Percentiles rank a stretch among this genome's conserved stretches.
phyloP scores from a whole-genome alignment of 2,797 vertebrate genomes.

The Ataeniobius toweri region DNA sequence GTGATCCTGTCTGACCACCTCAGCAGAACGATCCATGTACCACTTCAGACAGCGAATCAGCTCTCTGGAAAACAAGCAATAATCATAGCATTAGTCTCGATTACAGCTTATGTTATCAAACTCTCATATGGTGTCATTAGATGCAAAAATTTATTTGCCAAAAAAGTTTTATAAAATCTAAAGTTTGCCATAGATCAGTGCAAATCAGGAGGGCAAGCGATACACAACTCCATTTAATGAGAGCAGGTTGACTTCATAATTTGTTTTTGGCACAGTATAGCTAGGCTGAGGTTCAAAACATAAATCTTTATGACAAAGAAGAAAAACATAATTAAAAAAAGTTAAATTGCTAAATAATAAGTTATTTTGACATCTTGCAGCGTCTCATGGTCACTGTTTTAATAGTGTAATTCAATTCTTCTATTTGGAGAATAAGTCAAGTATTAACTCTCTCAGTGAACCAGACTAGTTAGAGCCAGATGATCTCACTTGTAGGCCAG shows the following conservation, averaged over 20 bases:
- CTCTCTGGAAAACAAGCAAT: constrained; percentile 80
- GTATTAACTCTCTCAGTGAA: background rate
- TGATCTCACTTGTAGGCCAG: constrained; percentile 92
- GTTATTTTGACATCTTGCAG: background rate
- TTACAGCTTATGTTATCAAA: background rate
- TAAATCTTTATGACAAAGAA: background rate
- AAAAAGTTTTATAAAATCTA: background rate
- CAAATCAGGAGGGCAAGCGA: background rate
- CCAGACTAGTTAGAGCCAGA: background rate
- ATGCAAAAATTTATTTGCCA: background rate
- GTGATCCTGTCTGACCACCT: constrained; percentile 94
- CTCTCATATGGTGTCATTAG: background rate
- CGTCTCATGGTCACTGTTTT: background rate
- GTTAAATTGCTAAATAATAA: background rate
- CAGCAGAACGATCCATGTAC: constrained; percentile 98
- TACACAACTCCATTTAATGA: background rate
- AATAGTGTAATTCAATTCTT: background rate
- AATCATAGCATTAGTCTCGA: background rate
- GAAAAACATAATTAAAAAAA: background rate
- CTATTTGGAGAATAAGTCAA: background rate
- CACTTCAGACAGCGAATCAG: constrained; percentile 96
- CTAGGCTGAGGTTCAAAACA: background rate
- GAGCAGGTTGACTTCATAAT: background rate
- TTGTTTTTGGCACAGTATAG: background rate
- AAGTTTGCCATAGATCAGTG: no score